Base-by-base conservation (phyloP, 2,113 vertebrate genomes). In the Eubucco bourcierii region DNA sequence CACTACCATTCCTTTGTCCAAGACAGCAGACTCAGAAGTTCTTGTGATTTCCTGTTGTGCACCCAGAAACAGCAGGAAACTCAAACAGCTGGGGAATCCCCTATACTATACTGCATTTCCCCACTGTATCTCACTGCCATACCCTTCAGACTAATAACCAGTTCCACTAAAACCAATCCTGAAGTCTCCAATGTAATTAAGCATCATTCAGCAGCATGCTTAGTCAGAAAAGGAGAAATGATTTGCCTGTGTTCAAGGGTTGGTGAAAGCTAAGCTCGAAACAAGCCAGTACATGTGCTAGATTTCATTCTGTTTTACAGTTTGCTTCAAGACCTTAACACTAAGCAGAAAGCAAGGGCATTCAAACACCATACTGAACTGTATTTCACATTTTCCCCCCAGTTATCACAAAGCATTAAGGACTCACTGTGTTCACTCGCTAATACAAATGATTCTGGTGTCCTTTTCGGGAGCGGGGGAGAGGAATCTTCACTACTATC, bases 371-470 rank as follows among this genome's bases (percentile, higher is more conserved):
- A 21, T 2, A 77, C 7, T 46, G 58, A 74, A 90, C 80, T 6
- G 44, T 10, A 67, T 23, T 72, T 74, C 10, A 20, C 41, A 65
- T 74, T 67, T 92, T 59, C 82, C 53, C n/a, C 58, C 29, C 5
- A 78, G 14, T 53, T 61, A 81, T 16, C 46, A 95, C 3, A 18
- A 61, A 91, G 81, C 44, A 72, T 66, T 29, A 96, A 88, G 93
- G 84, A 98, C 97, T 98, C 96, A 98, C 98, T 98, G 97, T 98
- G 98, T 98, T 99, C 98, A 98, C 98, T 98, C 96, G 98, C 98
- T 98, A 99, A 96, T 56, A 98, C 97, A 98, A 99, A 99, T 90
- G 99, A 99, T 95, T 99, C 99, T 53, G 98, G 98, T 89, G 99
- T 99, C 98, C 99, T 98, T 97, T 98, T 98, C 74, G 99, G 98